A percentile compares a stretch with the other conserved stretches of the same genome.
Evolutionary conservation across 2,113 vertebrate species (phyloP).

Genomic region (Chaetodon trifascialis): DNA sequence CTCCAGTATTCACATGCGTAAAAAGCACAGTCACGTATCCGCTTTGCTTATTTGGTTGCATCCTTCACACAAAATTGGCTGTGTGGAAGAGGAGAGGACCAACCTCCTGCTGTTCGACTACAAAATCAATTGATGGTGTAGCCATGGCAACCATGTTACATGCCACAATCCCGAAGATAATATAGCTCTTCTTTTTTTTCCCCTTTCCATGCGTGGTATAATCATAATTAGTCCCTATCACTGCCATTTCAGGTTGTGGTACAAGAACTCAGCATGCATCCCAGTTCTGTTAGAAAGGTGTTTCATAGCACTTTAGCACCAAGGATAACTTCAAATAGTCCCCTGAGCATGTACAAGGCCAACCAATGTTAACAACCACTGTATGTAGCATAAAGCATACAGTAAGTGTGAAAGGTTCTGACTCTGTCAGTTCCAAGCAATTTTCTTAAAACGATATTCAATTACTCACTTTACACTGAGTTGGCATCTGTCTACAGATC

Average conservation of each 20-base stretch:
- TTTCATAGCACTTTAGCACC: constrained; percentile 38
- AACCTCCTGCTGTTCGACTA: background rate
- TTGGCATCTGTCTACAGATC: constrained; percentile 29
- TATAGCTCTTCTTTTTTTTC: background rate
- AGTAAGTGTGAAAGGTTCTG: constrained; percentile 17
- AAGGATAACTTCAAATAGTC: constrained; percentile 52
- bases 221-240: constrained; percentile 17
- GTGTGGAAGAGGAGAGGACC: background rate
- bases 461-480: constrained; percentile 30
- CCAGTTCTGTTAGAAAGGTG: constrained; percentile 2
- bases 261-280: constrained; percentile 28
- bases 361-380: constrained; percentile 56
- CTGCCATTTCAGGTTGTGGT: background rate
- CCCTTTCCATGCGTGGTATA: background rate
- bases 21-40: background rate
- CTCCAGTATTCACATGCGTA: background rate
- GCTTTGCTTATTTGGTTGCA: background rate
- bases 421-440: background rate
- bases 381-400: background rate
- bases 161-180: background rate
- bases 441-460: constrained; percentile 30
- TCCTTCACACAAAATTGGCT: background rate
- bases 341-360: constrained; percentile 39
- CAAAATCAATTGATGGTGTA: background rate
- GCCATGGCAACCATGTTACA: constrained; percentile 29